These are phyloP conservation scores for Odocoileus virginianus DNA, from an alignment of 2,113 vertebrate genomes.

Conservation along the genomic window DNA sequence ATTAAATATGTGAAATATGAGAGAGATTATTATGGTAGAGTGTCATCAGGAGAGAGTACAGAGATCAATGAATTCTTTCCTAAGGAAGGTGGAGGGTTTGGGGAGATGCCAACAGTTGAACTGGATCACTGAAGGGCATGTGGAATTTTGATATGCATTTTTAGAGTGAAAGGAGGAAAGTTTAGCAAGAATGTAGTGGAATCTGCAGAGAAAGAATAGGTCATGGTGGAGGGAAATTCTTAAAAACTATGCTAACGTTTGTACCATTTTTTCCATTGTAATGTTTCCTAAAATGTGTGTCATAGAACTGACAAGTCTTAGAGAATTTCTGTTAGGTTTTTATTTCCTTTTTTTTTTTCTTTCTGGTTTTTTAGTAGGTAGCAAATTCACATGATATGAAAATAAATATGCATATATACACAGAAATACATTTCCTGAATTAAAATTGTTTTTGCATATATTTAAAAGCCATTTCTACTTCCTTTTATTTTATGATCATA, in stretches of 20 bases:
- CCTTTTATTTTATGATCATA: neutral
- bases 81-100: neutral
- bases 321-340: neutral
- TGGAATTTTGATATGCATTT: neutral
- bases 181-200: neutral
- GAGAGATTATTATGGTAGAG: neutral
- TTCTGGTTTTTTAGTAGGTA: neutral
- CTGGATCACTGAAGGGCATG: neutral
- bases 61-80: neutral
- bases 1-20: neutral
- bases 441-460: neutral
- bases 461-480: neutral
- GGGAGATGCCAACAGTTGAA: neutral
- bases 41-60: neutral
- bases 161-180: neutral
- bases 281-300: neutral
- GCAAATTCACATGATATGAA: neutral
- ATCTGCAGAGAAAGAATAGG: neutral
- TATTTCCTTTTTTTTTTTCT: neutral
- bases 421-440: neutral
- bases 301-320: neutral
- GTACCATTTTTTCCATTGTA: neutral
- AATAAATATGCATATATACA: neutral
- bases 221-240: neutral
- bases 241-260: neutral